phyloP scores from a whole-genome alignment of 2,797 vertebrate genomes.

The Columba guinea region DNA sequence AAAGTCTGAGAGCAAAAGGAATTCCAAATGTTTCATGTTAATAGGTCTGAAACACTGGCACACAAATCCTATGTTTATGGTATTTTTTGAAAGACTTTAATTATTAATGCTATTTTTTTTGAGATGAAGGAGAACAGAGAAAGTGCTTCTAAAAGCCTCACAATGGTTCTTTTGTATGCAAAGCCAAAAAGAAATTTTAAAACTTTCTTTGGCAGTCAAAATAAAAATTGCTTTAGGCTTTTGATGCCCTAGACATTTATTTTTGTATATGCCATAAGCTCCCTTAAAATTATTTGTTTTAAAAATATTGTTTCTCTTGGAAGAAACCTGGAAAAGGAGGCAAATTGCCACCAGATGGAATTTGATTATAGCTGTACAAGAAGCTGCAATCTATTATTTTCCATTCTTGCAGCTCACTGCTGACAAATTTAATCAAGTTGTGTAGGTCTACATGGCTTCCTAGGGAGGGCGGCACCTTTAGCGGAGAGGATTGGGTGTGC shows the following conservation, averaged over 20 bases:
- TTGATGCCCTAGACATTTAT: not conserved
- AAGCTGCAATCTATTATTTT: conserved; percentile 6
- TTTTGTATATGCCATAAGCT: not conserved
- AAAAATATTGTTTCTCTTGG: conserved; percentile 46
- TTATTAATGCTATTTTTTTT: conserved; percentile 34
- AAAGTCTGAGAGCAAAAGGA: conserved; percentile 1
- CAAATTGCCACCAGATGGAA: conserved; percentile 22
- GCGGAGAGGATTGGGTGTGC: not conserved
- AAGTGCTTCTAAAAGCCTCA: not conserved
- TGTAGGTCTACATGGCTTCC: not conserved
- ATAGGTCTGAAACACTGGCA: not conserved
- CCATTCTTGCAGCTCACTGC: not conserved
- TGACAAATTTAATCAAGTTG: not conserved
- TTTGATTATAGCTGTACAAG: not conserved
- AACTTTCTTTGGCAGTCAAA: conserved; percentile 22
- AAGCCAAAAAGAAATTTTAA: conserved; percentile 2
- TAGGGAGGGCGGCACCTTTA: not conserved
- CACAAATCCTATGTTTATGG: not conserved
- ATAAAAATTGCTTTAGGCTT: conserved; percentile 20
- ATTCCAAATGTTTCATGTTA: not conserved
- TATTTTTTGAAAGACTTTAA: not conserved
- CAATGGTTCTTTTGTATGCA: not conserved
- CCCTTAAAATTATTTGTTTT: conserved; percentile 36
- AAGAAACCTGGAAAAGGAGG: not conserved
- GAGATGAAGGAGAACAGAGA: not conserved